Percentiles rank a stretch among this genome's conserved stretches.
These are phyloP conservation scores for Sturnira hondurensis DNA, from an alignment of 2,113 vertebrate genomes.

Conservation along the genomic window DNA sequence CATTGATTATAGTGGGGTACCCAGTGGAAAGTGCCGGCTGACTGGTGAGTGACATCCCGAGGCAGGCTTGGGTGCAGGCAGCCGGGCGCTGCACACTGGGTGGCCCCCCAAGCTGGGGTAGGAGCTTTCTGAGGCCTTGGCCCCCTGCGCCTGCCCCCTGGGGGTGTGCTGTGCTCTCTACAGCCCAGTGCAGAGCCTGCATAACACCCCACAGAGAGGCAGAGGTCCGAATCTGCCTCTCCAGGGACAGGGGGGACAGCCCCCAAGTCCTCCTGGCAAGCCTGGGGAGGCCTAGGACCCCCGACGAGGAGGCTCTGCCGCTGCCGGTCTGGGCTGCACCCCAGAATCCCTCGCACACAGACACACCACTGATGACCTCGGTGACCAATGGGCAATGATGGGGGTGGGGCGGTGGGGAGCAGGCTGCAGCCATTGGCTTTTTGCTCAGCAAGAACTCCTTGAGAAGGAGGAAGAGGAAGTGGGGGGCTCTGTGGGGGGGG, in stretches of 20 bases:
- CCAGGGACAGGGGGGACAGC: background rate
- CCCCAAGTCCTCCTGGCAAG: background rate
- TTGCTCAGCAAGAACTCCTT: background rate
- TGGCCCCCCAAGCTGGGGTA: background rate
- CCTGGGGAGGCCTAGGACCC: background rate
- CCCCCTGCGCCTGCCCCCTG: background rate
- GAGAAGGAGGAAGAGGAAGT: background rate
- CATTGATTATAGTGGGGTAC: rapidly evolving
- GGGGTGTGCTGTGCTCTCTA: no score
- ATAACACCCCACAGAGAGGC: background rate
- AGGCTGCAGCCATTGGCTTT: background rate
- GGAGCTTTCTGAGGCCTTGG: background rate
- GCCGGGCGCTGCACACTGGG: rapidly evolving
- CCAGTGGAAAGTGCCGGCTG: rapidly evolving
- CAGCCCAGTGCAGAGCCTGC: background rate
- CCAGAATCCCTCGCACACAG: background rate
- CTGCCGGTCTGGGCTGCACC: background rate
- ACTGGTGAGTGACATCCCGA: rapidly evolving
- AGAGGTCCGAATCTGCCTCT: background rate
- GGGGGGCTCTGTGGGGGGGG: background rate
- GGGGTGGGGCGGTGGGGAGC: background rate
- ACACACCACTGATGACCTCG: background rate
- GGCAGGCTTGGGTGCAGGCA: rapidly evolving
- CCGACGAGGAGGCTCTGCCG: background rate
- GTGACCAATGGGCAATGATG: background rate